A percentile compares a stretch with the other conserved stretches of the same genome.
Conservation (phyloP, 2,113 vertebrate genomes). For the Sisor rabdophorus region DNA sequence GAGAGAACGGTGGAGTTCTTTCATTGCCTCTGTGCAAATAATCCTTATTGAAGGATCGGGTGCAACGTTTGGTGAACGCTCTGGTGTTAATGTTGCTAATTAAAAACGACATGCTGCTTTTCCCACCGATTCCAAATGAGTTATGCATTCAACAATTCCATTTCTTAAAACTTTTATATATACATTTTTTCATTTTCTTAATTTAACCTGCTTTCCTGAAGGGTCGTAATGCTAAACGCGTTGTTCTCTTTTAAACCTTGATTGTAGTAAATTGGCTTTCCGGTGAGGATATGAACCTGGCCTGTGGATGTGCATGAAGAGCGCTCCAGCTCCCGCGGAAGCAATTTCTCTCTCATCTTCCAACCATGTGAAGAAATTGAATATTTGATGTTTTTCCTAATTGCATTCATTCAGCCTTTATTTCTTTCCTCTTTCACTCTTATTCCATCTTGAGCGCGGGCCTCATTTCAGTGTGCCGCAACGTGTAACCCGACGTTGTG, state of each 20-base stretch:
- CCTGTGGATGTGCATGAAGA: constrained; percentile 53
- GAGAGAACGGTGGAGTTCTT: neutral
- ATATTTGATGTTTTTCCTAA: constrained; percentile 67
- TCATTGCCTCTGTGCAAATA: neutral
- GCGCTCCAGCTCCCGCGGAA: constrained; percentile 33
- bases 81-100: constrained; percentile 7
- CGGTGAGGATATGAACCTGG: constrained; percentile 56
- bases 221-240: constrained; percentile 1
- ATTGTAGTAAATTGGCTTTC: constrained; percentile 66
- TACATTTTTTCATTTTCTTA: neutral
- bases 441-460: constrained; percentile 3
- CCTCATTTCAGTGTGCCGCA: constrained; percentile 24
- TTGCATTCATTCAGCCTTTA: constrained; percentile 53
- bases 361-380: constrained; percentile 58
- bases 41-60: constrained; percentile 2
- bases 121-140: neutral
- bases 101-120: constrained; percentile 3
- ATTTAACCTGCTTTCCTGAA: neutral
- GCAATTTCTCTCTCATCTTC: constrained; percentile 43
- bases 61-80: neutral
- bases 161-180: neutral
- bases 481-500: constrained; percentile 13
- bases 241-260: constrained; percentile 63
- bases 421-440: constrained; percentile 23
- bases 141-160: neutral